Conservation (phyloP, 2,797 vertebrate genomes). For the Dryobates pubescens region DNA sequence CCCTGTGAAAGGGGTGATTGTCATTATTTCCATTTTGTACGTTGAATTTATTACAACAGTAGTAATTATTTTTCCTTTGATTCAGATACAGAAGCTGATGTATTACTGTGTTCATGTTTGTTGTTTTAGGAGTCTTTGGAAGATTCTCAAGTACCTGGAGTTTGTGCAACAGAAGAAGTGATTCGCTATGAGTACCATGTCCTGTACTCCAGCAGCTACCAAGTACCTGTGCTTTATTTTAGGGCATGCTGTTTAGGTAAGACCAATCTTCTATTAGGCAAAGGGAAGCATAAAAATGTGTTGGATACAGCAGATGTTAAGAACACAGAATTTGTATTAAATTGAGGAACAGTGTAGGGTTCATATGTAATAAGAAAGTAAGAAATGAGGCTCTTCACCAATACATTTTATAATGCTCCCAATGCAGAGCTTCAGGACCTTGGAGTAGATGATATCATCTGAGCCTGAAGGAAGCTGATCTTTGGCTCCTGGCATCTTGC, state of each 20-base stretch:
- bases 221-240: slow-evolving; percentile 91
- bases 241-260: slow-evolving; percentile 89
- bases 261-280: not conserved
- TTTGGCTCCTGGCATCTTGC: slow-evolving; percentile 75
- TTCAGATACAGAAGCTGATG: not conserved
- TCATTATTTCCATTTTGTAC: slow-evolving; percentile 5
- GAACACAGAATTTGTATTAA: not conserved
- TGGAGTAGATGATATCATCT: slow-evolving; percentile 75
- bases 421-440: slow-evolving; percentile 39
- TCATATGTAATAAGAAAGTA: slow-evolving; percentile 26
- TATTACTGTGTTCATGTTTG: slow-evolving; percentile 10
- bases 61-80: not conserved
- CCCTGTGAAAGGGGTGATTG: not conserved
- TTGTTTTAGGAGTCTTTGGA: slow-evolving; percentile 72
- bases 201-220: slow-evolving; percentile 91
- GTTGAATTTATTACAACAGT: not conserved
- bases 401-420: slow-evolving; percentile 57
- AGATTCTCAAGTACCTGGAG: slow-evolving; percentile 53
- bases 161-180: slow-evolving; percentile 33
- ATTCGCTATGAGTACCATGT: slow-evolving; percentile 89
- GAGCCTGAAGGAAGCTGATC: slow-evolving; percentile 71
- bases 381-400: slow-evolving; percentile 59
- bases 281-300: not conserved
- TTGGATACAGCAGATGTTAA: not conserved
- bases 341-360: not conserved